These are phyloP conservation scores for Stenchaetothrips biformis DNA, from an alignment of 2,888 invertebrate species.

Conservation along the genomic window DNA sequence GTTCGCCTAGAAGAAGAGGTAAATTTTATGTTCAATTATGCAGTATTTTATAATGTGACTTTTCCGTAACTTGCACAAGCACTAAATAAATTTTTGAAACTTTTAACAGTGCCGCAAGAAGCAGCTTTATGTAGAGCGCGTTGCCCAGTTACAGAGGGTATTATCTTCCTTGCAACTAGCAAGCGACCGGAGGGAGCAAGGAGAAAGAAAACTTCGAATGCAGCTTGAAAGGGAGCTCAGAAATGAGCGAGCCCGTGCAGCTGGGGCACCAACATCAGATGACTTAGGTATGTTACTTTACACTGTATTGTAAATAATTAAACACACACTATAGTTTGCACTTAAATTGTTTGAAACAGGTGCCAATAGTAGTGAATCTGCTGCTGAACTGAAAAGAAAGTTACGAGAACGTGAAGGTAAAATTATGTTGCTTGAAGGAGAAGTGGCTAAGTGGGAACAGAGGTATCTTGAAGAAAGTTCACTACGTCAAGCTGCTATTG, in stretches of 20 bases:
- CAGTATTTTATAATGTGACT: conserved; percentile 26
- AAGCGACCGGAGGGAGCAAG: conserved; percentile 78
- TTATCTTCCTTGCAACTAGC: conserved; percentile 75
- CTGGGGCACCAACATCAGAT: neutral
- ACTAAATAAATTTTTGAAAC: conserved; percentile 18
- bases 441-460: conserved; percentile 82
- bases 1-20: conserved; percentile 85
- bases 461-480: conserved; percentile 77
- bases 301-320: neutral
- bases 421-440: conserved; percentile 69
- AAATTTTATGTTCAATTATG: conserved; percentile 35
- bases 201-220: conserved; percentile 75
- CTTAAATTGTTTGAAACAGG: neutral
- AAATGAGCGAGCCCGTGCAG: conserved; percentile 49
- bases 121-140: conserved; percentile 77
- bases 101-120: conserved; percentile 68
- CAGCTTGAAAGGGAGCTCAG: conserved; percentile 82
- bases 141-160: conserved; percentile 76
- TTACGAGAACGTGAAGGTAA: conserved; percentile 65
- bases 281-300: neutral
- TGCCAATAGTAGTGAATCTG: conserved; percentile 50
- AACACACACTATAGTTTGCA: neutral
- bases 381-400: conserved; percentile 58
- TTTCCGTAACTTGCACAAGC: conserved; percentile 25
- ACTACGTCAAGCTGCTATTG: conserved; percentile 71